Percentiles rank a stretch among this genome's conserved stretches.
phyloP scores from a whole-genome alignment of 2,113 vertebrate species.

The Nerophis lumbriciformis region DNA sequence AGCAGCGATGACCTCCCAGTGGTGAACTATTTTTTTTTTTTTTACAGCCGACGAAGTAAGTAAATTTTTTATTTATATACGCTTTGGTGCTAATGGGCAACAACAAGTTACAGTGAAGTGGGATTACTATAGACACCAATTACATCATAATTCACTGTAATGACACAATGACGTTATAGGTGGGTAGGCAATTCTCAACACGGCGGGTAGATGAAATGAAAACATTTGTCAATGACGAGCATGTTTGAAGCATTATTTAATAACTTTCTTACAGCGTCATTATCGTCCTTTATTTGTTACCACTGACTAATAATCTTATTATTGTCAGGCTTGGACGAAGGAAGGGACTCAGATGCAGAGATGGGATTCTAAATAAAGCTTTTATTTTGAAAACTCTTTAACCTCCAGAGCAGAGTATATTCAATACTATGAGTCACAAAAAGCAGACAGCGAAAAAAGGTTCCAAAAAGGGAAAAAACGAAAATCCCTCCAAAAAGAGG shows the following conservation, averaged over 20 bases:
- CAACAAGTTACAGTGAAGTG: not conserved
- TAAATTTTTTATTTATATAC: slow-evolving; percentile 13
- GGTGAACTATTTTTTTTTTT: slow-evolving; percentile 30
- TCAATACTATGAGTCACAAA: too few relatives aligned
- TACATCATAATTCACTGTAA: not conserved
- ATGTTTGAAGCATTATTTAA: not conserved
- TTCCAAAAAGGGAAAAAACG: too few relatives aligned
- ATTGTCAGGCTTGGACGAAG: too few relatives aligned
- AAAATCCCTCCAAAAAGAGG: too few relatives aligned
- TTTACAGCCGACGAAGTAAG: slow-evolving; percentile 28
- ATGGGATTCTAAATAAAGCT: too few relatives aligned
- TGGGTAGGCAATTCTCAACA: not conserved
- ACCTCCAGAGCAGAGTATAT: too few relatives aligned
- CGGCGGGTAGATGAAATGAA: not conserved
- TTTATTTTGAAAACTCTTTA: too few relatives aligned
- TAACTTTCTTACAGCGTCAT: too few relatives aligned
- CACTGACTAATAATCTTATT: too few relatives aligned
- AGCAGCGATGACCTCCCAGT: slow-evolving; percentile 27
- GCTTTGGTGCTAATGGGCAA: slow-evolving; percentile 26
- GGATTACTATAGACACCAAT: not conserved
- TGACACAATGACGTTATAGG: not conserved
- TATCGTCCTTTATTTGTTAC: too few relatives aligned
- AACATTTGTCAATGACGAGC: not conserved
- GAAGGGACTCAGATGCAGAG: too few relatives aligned
- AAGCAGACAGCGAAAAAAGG: too few relatives aligned